Conservation (phyloP, 2,888 invertebrate species). For the Drosophila longiperda region DNA sequence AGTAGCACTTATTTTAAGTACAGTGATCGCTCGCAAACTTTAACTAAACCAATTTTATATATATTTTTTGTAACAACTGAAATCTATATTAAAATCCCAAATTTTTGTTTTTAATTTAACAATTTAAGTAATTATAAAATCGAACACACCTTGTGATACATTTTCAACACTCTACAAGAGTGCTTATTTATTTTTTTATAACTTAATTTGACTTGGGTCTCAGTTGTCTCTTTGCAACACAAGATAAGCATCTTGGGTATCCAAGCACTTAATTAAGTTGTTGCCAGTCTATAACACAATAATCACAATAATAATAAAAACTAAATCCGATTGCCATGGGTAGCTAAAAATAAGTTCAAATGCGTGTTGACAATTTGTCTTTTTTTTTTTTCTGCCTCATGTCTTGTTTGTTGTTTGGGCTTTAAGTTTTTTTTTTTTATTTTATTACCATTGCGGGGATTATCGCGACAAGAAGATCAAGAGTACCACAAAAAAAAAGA, state of each 20-base stretch:
- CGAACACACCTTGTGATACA: neutral
- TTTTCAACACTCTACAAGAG: neutral
- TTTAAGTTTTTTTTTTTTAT: constrained; percentile 30
- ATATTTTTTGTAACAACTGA: neutral
- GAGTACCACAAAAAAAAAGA: constrained; percentile 44
- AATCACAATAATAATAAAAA: constrained; percentile 46
- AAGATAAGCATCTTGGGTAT: constrained; percentile 47
- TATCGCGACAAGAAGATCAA: constrained; percentile 79
- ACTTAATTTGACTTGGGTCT: constrained; percentile 8
- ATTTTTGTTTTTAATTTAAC: neutral
- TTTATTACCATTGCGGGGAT: constrained; percentile 74
- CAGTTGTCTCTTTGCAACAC: constrained; percentile 9
- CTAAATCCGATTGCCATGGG: constrained; percentile 65
- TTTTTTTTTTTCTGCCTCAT: constrained; percentile 3
- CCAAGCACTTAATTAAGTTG: constrained; percentile 67
- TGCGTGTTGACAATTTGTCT: constrained; percentile 76
- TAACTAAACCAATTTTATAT: too few relatives aligned
- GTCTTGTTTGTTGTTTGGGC: constrained; percentile 8
- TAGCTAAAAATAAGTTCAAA: constrained; percentile 76
- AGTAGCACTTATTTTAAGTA: neutral
- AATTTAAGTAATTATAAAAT: neutral
- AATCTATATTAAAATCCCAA: neutral
- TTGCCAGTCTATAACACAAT: constrained; percentile 47
- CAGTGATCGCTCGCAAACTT: constrained; percentile 1
- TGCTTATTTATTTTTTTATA: neutral